Conservation (phyloP, 1,140 invertebrate genomes). For the Drosophila tristis region DNA sequence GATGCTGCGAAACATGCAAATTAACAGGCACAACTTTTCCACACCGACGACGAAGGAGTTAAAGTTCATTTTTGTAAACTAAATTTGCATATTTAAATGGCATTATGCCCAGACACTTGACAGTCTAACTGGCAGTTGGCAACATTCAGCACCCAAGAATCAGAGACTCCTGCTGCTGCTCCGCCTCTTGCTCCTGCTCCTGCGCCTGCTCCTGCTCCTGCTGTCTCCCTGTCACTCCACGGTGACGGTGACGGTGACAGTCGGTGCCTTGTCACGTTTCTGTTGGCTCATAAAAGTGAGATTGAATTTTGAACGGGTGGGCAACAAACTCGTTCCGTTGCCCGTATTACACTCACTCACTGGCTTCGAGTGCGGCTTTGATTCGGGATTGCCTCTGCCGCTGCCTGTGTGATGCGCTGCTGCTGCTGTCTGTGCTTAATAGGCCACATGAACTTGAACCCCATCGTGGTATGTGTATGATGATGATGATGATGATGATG, state of each 20-base stretch:
- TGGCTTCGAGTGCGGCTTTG: neutral
- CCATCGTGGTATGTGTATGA: neutral
- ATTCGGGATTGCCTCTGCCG: conserved; percentile 50
- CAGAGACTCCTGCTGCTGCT: too few species aligned
- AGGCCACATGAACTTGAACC: conserved; percentile 77
- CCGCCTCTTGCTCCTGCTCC: neutral
- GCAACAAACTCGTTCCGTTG: conserved; percentile 33
- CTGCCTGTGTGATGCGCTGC: conserved; percentile 35
- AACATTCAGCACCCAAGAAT: conserved; percentile 40
- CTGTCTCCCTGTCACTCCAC: conserved; percentile 47
- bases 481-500: conserved; percentile 21
- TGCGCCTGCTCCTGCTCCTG: conserved; percentile 6
- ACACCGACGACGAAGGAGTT: conserved; percentile 58
- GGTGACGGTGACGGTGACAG: conserved; percentile 45
- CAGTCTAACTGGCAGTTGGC: conserved; percentile 56
- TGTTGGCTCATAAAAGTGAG: conserved; percentile 77
- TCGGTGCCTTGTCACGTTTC: conserved; percentile 77
- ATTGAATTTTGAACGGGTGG: conserved; percentile 76
- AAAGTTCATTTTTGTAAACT: conserved; percentile 66
- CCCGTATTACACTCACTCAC: neutral
- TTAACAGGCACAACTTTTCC: conserved; percentile 66
- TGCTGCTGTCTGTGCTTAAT: conserved; percentile 60
- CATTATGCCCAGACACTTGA: conserved; percentile 70
- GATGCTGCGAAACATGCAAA: conserved; percentile 70
- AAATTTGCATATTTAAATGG: conserved; percentile 82